A percentile compares a stretch with the other conserved stretches of the same genome.
Conservation (phyloP, 2,113 vertebrate genomes). For the Hemiscyllium ocellatum region DNA sequence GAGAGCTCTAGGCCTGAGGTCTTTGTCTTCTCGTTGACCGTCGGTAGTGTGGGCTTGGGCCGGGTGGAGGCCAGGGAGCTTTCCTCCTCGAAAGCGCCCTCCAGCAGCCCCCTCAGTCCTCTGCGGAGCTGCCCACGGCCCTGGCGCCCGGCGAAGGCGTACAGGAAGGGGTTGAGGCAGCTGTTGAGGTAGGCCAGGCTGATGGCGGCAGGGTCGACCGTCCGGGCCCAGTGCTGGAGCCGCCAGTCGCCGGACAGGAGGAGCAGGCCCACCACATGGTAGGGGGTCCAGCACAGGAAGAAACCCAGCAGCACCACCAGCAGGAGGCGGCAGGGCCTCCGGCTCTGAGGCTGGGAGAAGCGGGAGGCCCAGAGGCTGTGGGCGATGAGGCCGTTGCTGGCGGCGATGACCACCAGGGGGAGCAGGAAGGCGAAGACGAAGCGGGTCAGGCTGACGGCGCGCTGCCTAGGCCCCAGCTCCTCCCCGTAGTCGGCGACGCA, state of each 20-base stretch:
- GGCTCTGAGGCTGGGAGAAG: slow-evolving; percentile 39
- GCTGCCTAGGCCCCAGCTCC: neutral
- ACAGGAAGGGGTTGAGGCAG: no score
- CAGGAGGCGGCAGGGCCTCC: slow-evolving; percentile 53
- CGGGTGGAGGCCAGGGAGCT: no score
- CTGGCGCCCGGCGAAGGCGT: no score
- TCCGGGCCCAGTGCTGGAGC: no score
- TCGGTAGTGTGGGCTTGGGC: no score
- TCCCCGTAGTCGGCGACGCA: slow-evolving; percentile 50
- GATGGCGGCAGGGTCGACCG: no score
- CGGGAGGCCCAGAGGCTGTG: slow-evolving; percentile 51
- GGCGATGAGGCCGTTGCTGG: slow-evolving; percentile 54
- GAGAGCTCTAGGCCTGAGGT: no score
- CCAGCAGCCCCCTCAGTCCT: no score
- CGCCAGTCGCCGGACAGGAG: slow-evolving; percentile 48
- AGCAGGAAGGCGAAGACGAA: slow-evolving; percentile 58
- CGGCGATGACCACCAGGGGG: slow-evolving; percentile 58
- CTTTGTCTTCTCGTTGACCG: neutral
- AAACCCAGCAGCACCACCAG: slow-evolving; percentile 60
- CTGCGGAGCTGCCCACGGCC: no score
- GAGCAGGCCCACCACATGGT: slow-evolving; percentile 66
- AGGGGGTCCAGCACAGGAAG: slow-evolving; percentile 82
- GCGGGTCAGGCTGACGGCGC: slow-evolving; percentile 11
- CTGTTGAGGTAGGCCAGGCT: no score
- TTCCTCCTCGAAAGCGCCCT: no score